These are phyloP conservation scores for Pseudococcus jackbeardsleyi DNA, from an alignment of 2,888 invertebrate genomes.

Conservation along the genomic window DNA sequence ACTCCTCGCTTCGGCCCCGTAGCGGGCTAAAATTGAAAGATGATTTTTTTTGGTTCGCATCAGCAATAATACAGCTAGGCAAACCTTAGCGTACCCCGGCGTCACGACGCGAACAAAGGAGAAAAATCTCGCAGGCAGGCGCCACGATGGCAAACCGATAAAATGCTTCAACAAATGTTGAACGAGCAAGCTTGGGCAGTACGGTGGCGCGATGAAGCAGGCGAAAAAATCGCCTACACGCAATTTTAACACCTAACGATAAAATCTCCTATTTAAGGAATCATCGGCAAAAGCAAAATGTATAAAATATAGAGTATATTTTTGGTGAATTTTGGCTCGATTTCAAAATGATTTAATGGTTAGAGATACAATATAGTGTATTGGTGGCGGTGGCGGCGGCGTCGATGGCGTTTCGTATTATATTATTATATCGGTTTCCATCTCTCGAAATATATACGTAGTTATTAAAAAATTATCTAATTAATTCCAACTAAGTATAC, in stretches of 20 bases:
- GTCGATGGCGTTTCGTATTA: not conserved
- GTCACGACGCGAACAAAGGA: not conserved
- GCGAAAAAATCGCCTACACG: constrained; percentile 36
- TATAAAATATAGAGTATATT: constrained; percentile 38
- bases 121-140: not conserved
- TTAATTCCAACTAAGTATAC: constrained; percentile 7
- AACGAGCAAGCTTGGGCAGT: not conserved
- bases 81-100: not conserved
- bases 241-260: constrained; percentile 44
- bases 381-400: not conserved
- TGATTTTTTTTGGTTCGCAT: constrained; percentile 9
- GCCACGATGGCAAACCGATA: constrained; percentile 41
- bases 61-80: not conserved
- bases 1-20: not conserved
- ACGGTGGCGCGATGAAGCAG: not conserved
- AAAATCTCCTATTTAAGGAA: constrained; percentile 35
- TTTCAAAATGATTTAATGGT: constrained; percentile 44
- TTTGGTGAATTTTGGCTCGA: constrained; percentile 43
- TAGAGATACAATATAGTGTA: not conserved
- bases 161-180: constrained; percentile 20
- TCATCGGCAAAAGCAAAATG: not conserved
- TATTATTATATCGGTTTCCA: constrained; percentile 22
- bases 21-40: constrained; percentile 15
- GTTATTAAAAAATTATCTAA: constrained; percentile 46
- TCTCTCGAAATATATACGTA: not conserved